Conservation (phyloP, 2,797 vertebrate species). For the Gobio occitaniae region DNA sequence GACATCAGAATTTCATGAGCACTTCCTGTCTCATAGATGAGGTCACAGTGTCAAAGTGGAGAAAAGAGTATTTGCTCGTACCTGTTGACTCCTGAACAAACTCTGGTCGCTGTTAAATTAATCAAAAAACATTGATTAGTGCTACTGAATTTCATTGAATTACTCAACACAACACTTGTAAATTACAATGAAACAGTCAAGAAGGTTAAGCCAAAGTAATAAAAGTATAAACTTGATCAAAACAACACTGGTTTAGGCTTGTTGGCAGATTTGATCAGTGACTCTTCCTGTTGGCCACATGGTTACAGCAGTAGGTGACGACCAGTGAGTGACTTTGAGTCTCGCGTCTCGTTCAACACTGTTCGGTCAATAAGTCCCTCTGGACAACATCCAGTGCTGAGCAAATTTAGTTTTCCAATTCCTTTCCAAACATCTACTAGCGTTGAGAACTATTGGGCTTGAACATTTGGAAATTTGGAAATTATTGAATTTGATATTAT, state of each 20-base stretch:
- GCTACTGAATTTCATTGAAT: background rate
- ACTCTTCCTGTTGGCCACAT: background rate
- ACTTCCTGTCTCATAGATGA: no score
- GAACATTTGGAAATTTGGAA: background rate
- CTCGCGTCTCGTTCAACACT: background rate
- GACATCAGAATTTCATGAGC: no score
- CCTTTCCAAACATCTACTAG: no score
- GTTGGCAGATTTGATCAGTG: background rate
- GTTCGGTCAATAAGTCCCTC: background rate
- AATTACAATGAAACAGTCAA: background rate
- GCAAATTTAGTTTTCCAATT: background rate
- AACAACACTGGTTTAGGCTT: no score
- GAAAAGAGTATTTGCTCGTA: background rate
- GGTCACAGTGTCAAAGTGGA: no score
- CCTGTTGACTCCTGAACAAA: constrained; percentile 21
- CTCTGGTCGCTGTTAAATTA: background rate
- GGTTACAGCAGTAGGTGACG: background rate
- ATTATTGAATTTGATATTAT: no score
- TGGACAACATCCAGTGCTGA: background rate
- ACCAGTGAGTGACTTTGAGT: background rate
- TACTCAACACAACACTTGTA: background rate
- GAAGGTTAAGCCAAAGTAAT: background rate
- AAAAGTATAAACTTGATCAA: no score
- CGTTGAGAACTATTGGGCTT: background rate
- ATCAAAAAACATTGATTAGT: constrained; percentile 13